A percentile compares a stretch with the other conserved stretches of the same genome.
These are phyloP conservation scores for Xylota segnis DNA, from an alignment of 2,888 invertebrate genomes.

Conservation along the genomic window DNA sequence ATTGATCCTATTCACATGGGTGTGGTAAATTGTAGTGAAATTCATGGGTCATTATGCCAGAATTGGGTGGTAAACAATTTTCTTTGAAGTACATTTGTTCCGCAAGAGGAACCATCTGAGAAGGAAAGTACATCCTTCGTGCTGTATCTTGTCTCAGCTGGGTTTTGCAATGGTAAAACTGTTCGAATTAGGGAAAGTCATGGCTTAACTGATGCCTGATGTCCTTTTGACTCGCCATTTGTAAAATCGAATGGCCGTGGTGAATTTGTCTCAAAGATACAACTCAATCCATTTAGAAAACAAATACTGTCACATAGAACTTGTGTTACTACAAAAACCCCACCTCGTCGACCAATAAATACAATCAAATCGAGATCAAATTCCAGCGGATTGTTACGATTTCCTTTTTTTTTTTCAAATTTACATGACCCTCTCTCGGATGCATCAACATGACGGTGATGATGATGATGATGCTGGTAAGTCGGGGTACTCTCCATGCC, in stretches of 20 bases:
- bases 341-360: background rate
- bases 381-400: constrained; percentile 34
- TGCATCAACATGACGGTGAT: constrained; percentile 35
- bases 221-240: no score
- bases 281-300: no score
- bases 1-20: constrained; percentile 72
- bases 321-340: background rate
- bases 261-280: no score
- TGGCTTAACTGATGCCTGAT: no score
- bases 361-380: constrained; percentile 14
- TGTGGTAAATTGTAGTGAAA: constrained; percentile 75
- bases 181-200: no score
- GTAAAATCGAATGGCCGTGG: no score
- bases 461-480: constrained; percentile 45
- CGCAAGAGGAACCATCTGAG: constrained; percentile 47
- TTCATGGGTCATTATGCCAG: constrained; percentile 68
- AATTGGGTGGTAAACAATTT: constrained; percentile 70
- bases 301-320: no score
- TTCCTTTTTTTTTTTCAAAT: constrained; percentile 29
- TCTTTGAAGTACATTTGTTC: constrained; percentile 71
- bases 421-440: constrained; percentile 30
- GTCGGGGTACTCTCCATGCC: constrained; percentile 50
- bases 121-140: background rate
- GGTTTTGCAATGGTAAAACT: no score
- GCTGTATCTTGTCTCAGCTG: no score